Conservation (phyloP, 2,888 invertebrate species). For the Dolichomitus sp. region DNA sequence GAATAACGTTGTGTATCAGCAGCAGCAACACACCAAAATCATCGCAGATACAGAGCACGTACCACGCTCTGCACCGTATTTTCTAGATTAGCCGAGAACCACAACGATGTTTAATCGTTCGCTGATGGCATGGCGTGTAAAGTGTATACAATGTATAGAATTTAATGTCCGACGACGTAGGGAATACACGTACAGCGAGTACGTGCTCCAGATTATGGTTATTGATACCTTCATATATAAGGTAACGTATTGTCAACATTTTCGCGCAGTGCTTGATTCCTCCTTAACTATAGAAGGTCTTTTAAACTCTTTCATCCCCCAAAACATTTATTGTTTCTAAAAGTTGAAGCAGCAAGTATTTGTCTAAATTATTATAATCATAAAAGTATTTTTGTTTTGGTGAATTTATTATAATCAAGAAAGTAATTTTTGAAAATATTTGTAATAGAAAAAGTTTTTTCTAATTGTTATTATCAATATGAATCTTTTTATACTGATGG, state of each 20-base stretch:
- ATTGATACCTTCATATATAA: slow-evolving; percentile 34
- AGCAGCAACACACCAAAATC: not conserved
- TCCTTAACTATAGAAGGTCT: not conserved
- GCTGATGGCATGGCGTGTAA: slow-evolving; percentile 14
- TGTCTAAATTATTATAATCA: not conserved
- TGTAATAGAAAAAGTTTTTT: not conserved
- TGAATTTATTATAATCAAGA: not conserved
- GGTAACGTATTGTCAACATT: slow-evolving; percentile 4
- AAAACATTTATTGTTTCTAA: no score
- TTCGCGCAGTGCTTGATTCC: slow-evolving; percentile 5
- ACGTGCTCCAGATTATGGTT: slow-evolving; percentile 38
- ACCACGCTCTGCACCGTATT: slow-evolving; percentile 48
- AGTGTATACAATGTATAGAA: not conserved
- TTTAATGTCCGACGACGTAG: slow-evolving; percentile 9
- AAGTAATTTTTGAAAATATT: not conserved
- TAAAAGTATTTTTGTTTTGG: not conserved
- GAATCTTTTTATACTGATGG: slow-evolving; percentile 3
- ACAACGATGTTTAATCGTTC: slow-evolving; percentile 42
- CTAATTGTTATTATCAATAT: not conserved
- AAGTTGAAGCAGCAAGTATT: no score
- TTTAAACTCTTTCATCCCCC: not conserved
- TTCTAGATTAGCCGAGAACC: slow-evolving; percentile 47
- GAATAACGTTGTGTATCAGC: not conserved
- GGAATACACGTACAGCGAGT: not conserved
- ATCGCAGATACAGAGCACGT: slow-evolving; percentile 50